phyloP scores from a whole-genome alignment of 2,113 vertebrate genomes.

The Ia io region DNA sequence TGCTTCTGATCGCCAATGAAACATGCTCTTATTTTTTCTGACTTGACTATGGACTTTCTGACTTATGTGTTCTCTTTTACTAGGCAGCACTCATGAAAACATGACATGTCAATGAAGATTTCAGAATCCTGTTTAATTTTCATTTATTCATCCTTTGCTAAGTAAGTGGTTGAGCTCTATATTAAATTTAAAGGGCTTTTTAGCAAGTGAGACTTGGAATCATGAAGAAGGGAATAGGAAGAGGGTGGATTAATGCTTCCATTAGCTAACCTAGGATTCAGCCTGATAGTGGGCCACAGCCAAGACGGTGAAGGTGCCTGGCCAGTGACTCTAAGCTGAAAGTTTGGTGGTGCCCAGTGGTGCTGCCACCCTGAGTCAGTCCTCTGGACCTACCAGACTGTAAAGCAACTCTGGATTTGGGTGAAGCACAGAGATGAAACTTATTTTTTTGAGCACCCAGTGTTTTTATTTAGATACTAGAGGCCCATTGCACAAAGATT shows the following conservation, averaged over 20 bases:
- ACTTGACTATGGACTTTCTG: background rate
- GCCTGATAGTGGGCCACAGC: background rate
- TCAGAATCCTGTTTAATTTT: background rate
- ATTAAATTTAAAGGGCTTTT: background rate
- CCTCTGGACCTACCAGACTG: background rate
- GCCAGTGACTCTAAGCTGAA: background rate
- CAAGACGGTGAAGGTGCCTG: background rate
- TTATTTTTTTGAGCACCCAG: background rate
- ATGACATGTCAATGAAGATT: background rate
- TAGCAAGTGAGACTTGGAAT: background rate
- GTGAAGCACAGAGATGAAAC: background rate
- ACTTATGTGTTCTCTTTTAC: background rate
- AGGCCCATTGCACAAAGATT: too few relatives aligned
- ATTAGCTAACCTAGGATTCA: background rate
- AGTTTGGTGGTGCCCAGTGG: background rate
- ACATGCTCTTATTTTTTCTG: background rate
- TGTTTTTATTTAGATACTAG: background rate
- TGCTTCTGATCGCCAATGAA: background rate
- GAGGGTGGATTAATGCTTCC: accelerated
- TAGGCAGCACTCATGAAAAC: background rate
- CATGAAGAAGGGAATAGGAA: background rate
- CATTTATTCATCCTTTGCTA: background rate
- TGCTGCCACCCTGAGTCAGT: background rate
- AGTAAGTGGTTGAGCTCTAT: background rate
- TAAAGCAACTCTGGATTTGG: background rate